Base-by-base conservation (phyloP, 2,888 invertebrate species). In the Agonopterix arenella region DNA sequence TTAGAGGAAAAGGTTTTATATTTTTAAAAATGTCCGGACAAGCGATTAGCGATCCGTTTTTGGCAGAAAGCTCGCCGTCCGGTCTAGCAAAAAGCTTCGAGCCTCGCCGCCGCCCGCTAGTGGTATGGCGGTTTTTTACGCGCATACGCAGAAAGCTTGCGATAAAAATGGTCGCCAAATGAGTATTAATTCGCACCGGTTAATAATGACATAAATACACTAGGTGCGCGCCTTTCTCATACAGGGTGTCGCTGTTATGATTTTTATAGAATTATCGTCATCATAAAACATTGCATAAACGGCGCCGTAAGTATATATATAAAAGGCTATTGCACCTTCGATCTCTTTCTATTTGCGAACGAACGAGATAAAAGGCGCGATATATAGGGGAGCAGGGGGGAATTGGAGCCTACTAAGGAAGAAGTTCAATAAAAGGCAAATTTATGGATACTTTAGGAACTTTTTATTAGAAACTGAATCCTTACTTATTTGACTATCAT, bases 201-300 rank as follows among this genome's bases (percentile, higher is more conserved):
- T 89, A 89, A 89, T 89, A 88, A 88, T 89, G 89, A 89, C 89
- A 89, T 88, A 89, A 89, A 88, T 88, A 88, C 78, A 69, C 76
- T 82, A 80, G 78, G 73, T 72, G 73, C 76, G 66, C 65, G 68
- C 61, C 64, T 66, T 53, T 36, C 45, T 44, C 51, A 52, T 75
- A 86, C 70, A 80, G 84, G 79, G 48, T 76, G 85, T 55, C 58
- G 28, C 28, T 28, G 28, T 28, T 28, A 28, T 28, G 28, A 28
- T 7, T 28, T n/a, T 28, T 28, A 28, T 28, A 7, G 28, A 28
- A 28, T 28, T 28, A 28, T 28, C 7, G 28, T 28, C 28, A 28
- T 28, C 28, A 7, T 28, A 28, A 28, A 28, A 5, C 28, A 28
- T 5, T 28, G 28, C 28, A 28, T 28, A 5, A 5, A 5, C 7